Conservation (phyloP, 2,113 vertebrate genomes). For the Sceloporus undulatus region DNA sequence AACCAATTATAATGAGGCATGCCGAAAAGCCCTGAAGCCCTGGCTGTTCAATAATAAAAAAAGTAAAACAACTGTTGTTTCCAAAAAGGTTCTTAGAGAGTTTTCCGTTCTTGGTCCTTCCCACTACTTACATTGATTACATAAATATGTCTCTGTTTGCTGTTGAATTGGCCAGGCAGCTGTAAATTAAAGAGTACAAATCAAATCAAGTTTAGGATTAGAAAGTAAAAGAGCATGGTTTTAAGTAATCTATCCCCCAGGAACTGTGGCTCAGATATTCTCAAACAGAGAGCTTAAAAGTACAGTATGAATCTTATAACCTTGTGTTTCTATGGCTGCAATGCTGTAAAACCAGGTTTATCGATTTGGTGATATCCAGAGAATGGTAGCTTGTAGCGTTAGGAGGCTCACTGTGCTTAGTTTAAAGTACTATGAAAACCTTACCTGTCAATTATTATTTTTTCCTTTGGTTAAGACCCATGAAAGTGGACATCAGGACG, state of each 20-base stretch:
- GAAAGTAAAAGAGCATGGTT: constrained; percentile 92
- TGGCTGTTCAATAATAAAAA: constrained; percentile 89
- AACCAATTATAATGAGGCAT: constrained; percentile 93
- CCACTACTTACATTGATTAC: constrained; percentile 88
- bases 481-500: constrained; percentile 64
- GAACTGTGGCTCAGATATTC: constrained; percentile 90
- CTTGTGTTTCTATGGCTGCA: constrained; percentile 81
- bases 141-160: constrained; percentile 92
- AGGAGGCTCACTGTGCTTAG: constrained; percentile 83
- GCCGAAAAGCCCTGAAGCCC: constrained; percentile 87
- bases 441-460: constrained; percentile 79
- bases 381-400: constrained; percentile 84
- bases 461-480: constrained; percentile 81
- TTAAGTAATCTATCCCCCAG: constrained; percentile 92
- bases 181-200: constrained; percentile 90
- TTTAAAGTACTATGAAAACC: constrained; percentile 80
- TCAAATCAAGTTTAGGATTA: constrained; percentile 93
- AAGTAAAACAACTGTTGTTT: constrained; percentile 88
- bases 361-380: constrained; percentile 87
- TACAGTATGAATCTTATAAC: constrained; percentile 88
- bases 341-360: constrained; percentile 84
- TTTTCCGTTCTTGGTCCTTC: constrained; percentile 87
- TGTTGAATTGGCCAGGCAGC: constrained; percentile 89
- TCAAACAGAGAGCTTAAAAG: constrained; percentile 93
- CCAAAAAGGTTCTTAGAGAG: constrained; percentile 85